These are phyloP conservation scores for Dolichopus griseipennis DNA, from an alignment of 2,888 invertebrate genomes.

Conservation along the genomic window DNA sequence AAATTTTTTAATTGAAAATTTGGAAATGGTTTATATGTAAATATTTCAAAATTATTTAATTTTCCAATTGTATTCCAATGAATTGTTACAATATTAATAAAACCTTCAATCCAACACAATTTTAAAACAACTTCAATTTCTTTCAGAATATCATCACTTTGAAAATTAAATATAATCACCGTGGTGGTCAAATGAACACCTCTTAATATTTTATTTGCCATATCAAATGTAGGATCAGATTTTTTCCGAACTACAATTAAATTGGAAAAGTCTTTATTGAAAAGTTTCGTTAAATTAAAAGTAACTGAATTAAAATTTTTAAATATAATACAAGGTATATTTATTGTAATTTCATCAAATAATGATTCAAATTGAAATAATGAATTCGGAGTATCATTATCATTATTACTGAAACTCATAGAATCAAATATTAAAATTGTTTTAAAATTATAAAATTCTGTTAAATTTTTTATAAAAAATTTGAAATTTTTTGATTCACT, in stretches of 20 bases:
- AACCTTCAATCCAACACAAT: background rate
- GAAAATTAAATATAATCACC: background rate
- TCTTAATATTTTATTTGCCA: background rate
- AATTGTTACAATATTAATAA: background rate
- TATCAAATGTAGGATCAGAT: background rate
- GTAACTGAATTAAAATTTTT: background rate
- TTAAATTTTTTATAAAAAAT: background rate
- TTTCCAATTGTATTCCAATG: background rate
- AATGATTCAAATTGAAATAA: background rate
- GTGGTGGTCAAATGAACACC: background rate
- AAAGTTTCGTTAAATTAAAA: background rate
- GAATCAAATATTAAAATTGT: background rate
- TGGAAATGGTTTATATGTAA: conserved; percentile 7
- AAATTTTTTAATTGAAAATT: background rate
- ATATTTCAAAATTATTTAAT: background rate
- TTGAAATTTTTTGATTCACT: background rate
- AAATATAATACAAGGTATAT: background rate
- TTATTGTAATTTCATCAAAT: background rate
- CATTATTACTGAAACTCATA: background rate
- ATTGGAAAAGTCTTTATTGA: background rate
- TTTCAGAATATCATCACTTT: background rate
- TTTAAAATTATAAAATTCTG: background rate
- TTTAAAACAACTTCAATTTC: background rate
- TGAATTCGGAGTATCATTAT: background rate
- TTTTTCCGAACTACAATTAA: background rate